Base-by-base conservation (phyloP, 2,888 invertebrate species). In the Stenichneumon culpator region DNA sequence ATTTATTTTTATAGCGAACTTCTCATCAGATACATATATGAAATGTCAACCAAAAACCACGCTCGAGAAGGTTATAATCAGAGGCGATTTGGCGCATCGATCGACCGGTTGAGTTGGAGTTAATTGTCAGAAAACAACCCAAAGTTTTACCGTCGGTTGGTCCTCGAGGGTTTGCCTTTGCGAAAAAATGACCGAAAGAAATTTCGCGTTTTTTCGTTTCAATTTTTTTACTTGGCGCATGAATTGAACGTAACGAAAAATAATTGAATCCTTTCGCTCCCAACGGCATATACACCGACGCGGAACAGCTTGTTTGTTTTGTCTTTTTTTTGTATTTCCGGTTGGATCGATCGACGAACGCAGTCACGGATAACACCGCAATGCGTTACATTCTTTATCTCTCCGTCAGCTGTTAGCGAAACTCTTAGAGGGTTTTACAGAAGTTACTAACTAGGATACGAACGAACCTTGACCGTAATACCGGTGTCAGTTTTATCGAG, bases 401-500 rank as follows among this genome's bases (percentile, higher is more conserved):
- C 65, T 47, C 54, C 60, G 52, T 63, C 47, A 52, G 68, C 84
- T 83, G 82, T 75, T 47, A 14, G 44, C 14, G 67, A 73, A 50
- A 52, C 44, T 70, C 70, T 79, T 54, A 39, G 54, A 50, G 79
- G 83, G 69, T 90, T 89, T 89, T 86, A 79, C 87, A 80, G 84
- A 89, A 90, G 86, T 89, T 90, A n/a, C n/a, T n/a, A n/a, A n/a
- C n/a, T n/a, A 84, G 85, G 84, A 86, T 81, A 74, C 67, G 67
- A 44, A 25, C 82, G 75, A 86, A 89, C 89, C 89, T 90, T 90
- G 92, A 90, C 90, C 90, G 87, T 89, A 90, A 91, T 92, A 79
- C 83, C 75, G 72, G 83, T 79, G 79, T 79, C 79, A 57, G 28
- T 39, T 57, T 70, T 82, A 85, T 85, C 75, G 78, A 65, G 63